Evolutionary conservation across 2,797 vertebrate species (phyloP).

Genomic region (Craterocephalus amniculus): DNA sequence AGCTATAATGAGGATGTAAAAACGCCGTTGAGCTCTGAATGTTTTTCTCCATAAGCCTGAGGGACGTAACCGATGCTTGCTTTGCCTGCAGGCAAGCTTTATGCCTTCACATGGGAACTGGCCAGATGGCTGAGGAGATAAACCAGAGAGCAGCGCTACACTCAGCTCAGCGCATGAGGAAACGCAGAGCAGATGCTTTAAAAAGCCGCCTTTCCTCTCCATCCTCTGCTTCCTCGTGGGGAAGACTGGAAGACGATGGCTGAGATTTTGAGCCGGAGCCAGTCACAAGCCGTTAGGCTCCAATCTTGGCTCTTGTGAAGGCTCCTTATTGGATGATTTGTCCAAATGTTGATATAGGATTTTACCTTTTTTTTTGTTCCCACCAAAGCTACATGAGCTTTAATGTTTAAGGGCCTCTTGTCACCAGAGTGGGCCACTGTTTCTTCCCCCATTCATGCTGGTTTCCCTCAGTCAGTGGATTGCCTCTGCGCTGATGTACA

Average conservation of each 20-base stretch:
- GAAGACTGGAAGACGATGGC: neutral
- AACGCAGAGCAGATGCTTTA: constrained; percentile 42
- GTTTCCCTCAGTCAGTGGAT: constrained; percentile 31
- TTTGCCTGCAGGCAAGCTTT: constrained; percentile 42
- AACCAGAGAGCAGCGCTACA: neutral
- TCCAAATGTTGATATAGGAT: neutral
- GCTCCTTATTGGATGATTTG: neutral
- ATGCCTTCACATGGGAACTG: constrained; percentile 66
- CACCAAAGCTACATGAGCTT: neutral
- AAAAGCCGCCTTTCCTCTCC: constrained; percentile 4
- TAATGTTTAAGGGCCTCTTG: neutral
- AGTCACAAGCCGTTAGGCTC: neutral
- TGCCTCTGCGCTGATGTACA: constrained; percentile 26
- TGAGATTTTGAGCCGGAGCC: neutral
- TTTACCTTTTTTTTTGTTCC: neutral
- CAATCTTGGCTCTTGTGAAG: neutral
- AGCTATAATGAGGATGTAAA: neutral
- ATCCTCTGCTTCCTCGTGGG: neutral
- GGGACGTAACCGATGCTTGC: constrained; percentile 22
- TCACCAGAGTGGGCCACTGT: neutral
- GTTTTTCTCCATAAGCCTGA: neutral
- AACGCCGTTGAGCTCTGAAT: neutral
- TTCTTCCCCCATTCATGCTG: constrained; percentile 4
- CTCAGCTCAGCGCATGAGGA: constrained; percentile 14
- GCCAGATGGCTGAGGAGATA: constrained; percentile 18